Percentiles rank a stretch among this genome's conserved stretches.
Conservation (phyloP, 2,888 invertebrate species). For the Sturmia bella region DNA sequence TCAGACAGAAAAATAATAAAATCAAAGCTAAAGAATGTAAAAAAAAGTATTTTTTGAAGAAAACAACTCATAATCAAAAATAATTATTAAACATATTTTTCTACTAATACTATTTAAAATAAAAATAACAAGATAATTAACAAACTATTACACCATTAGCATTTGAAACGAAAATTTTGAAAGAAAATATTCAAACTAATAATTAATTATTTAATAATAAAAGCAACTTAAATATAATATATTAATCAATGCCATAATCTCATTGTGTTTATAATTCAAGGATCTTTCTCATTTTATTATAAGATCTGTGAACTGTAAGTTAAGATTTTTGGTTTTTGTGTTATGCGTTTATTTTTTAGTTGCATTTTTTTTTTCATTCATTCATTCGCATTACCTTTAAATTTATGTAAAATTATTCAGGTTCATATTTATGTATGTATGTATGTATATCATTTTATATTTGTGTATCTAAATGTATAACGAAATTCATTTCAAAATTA, state of each 20-base stretch:
- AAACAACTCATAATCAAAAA: slow-evolving; percentile 59
- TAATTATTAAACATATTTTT: slow-evolving; percentile 60
- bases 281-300: slow-evolving; percentile 20
- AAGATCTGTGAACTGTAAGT: not conserved
- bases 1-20: slow-evolving; percentile 38
- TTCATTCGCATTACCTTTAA: slow-evolving; percentile 45
- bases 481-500: slow-evolving; percentile 45
- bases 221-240: slow-evolving; percentile 36
- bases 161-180: slow-evolving; percentile 31
- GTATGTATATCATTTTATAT: slow-evolving; percentile 48
- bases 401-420: slow-evolving; percentile 20
- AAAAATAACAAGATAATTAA: slow-evolving; percentile 36
- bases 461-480: slow-evolving; percentile 40
- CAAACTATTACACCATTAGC: slow-evolving; percentile 47
- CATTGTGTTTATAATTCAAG: slow-evolving; percentile 39
- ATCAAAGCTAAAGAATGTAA: slow-evolving; percentile 42
- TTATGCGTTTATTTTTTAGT: slow-evolving; percentile 32
- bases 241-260: slow-evolving; percentile 62
- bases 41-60: slow-evolving; percentile 47
- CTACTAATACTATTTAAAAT: slow-evolving; percentile 55
- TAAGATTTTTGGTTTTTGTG: slow-evolving; percentile 43
- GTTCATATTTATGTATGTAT: slow-evolving; percentile 35
- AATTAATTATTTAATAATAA: slow-evolving; percentile 29
- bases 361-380: slow-evolving; percentile 40
- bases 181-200: slow-evolving; percentile 37